Conservation (phyloP, 2,888 invertebrate genomes). For the Drosophila testacea region DNA sequence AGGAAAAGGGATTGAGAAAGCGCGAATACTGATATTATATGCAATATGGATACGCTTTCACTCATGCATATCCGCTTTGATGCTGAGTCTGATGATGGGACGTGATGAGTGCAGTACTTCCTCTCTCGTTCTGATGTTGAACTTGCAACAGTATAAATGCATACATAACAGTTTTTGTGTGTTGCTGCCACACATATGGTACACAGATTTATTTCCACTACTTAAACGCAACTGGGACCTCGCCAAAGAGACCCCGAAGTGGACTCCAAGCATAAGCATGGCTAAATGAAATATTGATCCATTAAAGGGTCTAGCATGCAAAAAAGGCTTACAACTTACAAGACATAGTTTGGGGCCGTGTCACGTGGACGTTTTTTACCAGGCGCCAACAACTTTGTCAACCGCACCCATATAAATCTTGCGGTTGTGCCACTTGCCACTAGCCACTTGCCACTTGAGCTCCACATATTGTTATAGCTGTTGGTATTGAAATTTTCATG, state of each 20-base stretch:
- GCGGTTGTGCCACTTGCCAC: slow-evolving; percentile 18
- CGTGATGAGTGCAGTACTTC: slow-evolving; percentile 17
- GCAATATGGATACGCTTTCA: slow-evolving; percentile 48
- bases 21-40: slow-evolving; percentile 37
- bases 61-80: slow-evolving; percentile 50
- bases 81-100: slow-evolving; percentile 38
- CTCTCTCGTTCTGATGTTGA: slow-evolving; percentile 37
- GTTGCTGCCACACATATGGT: slow-evolving; percentile 31
- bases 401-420: slow-evolving; percentile 53
- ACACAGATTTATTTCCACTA: slow-evolving; percentile 65
- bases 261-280: background rate
- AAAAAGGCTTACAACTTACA: slow-evolving; percentile 47
- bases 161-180: slow-evolving; percentile 34
- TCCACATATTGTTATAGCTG: slow-evolving; percentile 25
- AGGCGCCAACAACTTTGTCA: slow-evolving; percentile 45
- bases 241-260: slow-evolving; percentile 9
- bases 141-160: slow-evolving; percentile 59
- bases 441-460: slow-evolving; percentile 9
- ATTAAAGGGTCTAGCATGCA: slow-evolving; percentile 41
- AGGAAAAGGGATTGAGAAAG: background rate
- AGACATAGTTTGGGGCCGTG: slow-evolving; percentile 7
- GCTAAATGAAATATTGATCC: slow-evolving; percentile 73
- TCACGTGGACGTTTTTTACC: slow-evolving; percentile 38
- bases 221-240: slow-evolving; percentile 37
- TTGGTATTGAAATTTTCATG: slow-evolving; percentile 22